Evolutionary conservation across 2,113 vertebrate genomes (phyloP).

Genomic region (Sylvilagus bachmani): DNA sequence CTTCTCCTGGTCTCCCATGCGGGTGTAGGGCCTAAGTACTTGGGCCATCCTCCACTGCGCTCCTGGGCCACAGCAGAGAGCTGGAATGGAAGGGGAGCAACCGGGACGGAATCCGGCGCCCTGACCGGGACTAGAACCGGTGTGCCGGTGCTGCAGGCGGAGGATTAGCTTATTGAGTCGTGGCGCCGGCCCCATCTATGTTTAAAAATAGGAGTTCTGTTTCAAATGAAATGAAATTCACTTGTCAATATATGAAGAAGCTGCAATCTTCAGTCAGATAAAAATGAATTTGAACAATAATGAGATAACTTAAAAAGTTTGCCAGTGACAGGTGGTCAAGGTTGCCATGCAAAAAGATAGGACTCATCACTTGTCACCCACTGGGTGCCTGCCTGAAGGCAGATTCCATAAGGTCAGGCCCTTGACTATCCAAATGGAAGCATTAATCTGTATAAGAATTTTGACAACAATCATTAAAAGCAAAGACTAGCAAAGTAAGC

Average conservation of each 20-base stretch:
- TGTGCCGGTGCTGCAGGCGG: too few species aligned
- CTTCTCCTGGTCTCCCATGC: too few species aligned
- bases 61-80: too few species aligned
- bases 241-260: neutral
- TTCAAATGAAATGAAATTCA: constrained; percentile 56
- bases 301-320: neutral
- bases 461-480: neutral
- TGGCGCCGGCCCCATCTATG: neutral
- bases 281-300: neutral
- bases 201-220: neutral
- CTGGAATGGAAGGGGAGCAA: too few species aligned
- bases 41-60: too few species aligned
- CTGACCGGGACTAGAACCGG: too few species aligned
- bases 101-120: too few species aligned
- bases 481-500: neutral
- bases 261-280: neutral
- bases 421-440: neutral
- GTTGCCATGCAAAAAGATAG: neutral
- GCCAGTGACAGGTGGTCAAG: neutral
- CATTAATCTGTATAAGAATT: neutral
- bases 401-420: neutral
- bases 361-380: too few species aligned
- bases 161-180: too few species aligned
- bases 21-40: too few species aligned
- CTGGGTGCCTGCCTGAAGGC: neutral